These are phyloP conservation scores for Lydus trimaculatus DNA, from an alignment of 2,888 invertebrate species.

Conservation along the genomic window DNA sequence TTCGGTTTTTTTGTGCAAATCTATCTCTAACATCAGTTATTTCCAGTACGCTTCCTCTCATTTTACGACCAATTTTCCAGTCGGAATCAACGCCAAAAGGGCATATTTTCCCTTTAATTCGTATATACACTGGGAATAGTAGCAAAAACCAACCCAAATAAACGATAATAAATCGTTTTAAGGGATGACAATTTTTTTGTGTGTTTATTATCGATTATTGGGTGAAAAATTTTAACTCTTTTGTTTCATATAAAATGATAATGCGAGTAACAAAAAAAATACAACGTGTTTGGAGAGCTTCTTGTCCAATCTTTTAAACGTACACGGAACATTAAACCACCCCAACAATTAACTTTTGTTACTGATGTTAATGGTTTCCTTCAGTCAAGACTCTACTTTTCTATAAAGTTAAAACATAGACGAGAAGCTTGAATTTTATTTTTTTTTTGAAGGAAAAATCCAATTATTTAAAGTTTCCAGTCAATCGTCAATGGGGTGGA, in stretches of 20 bases:
- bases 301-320: slow-evolving; percentile 6
- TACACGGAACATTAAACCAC: slow-evolving; percentile 3
- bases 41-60: background rate
- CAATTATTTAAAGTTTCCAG: background rate
- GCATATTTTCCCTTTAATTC: background rate
- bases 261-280: background rate
- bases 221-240: too few species aligned
- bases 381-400: background rate
- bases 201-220: too few species aligned
- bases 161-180: background rate
- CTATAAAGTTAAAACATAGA: background rate
- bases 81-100: background rate
- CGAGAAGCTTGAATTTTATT: background rate
- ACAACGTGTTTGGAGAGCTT: background rate
- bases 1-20: background rate
- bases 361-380: background rate
- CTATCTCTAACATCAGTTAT: background rate
- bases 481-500: background rate
- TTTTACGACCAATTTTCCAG: background rate
- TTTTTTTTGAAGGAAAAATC: background rate
- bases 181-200: too few species aligned
- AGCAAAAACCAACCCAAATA: background rate
- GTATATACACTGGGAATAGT: background rate
- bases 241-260: too few species aligned
- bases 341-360: slow-evolving; percentile 2